A percentile compares a stretch with the other conserved stretches of the same genome.
Evolutionary conservation across 2,797 vertebrate genomes (phyloP).

Genomic region (Galago senegalensis): DNA sequence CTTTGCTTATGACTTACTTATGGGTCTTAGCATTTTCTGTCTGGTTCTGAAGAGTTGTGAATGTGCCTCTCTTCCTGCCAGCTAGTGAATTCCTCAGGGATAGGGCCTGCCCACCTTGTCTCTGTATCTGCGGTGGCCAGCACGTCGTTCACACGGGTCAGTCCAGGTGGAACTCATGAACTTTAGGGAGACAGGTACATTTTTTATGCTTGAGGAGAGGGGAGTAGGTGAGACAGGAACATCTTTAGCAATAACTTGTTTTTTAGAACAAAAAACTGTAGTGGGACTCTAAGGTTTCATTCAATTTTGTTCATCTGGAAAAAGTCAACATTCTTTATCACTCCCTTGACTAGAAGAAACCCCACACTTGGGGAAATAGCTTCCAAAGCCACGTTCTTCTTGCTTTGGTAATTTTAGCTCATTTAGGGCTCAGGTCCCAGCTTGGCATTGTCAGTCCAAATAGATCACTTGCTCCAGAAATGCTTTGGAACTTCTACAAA

Average conservation of each 20-base stretch:
- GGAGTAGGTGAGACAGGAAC: not conserved
- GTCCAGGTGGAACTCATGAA: not conserved
- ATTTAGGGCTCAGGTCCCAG: conserved; percentile 78
- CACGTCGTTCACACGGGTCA: not conserved
- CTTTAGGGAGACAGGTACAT: conserved; percentile 46
- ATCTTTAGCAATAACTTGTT: conserved; percentile 1
- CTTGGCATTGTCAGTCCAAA: conserved; percentile 72
- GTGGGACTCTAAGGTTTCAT: conserved; percentile 66
- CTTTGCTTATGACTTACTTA: not conserved
- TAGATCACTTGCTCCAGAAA: conserved; percentile 81
- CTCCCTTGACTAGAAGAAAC: conserved; percentile 77
- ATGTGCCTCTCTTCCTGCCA: not conserved
- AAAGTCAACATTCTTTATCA: conserved; percentile 81
- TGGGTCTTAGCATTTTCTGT: conserved; percentile 16
- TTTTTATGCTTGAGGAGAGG: not conserved
- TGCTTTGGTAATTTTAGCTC: conserved; percentile 81
- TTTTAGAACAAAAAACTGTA: conserved; percentile 70
- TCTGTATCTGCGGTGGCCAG: not conserved
- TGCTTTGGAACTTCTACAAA: conserved; percentile 77
- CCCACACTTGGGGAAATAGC: conserved; percentile 73
- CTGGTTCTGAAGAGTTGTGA: not conserved
- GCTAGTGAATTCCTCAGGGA: not conserved
- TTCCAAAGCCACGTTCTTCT: conserved; percentile 77
- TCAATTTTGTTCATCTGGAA: conserved; percentile 80
- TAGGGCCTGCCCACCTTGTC: not conserved